phyloP scores from a whole-genome alignment of 2,113 vertebrate species.

The Cygnus buccinator region DNA sequence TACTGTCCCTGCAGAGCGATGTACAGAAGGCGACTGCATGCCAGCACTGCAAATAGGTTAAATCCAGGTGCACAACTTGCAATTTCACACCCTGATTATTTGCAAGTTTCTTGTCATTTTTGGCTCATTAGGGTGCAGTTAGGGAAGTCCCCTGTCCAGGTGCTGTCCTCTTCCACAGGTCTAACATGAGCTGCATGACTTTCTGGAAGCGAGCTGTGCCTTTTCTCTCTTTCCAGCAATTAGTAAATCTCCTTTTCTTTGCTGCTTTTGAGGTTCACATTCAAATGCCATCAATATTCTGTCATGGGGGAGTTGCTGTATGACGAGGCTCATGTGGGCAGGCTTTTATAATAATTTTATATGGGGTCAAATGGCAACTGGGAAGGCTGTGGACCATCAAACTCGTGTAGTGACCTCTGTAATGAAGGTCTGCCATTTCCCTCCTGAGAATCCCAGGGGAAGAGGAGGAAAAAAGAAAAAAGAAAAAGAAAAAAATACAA shows the following conservation, averaged over 20 bases:
- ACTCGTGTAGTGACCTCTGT: background rate
- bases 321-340: background rate
- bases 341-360: slow-evolving; percentile 26
- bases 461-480: background rate
- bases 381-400: slow-evolving; percentile 39
- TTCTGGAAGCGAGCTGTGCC: background rate
- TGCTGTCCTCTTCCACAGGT: background rate
- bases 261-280: background rate
- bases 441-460: background rate
- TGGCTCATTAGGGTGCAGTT: background rate
- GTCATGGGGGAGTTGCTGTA: background rate
- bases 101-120: background rate
- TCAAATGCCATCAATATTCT: background rate
- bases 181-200: background rate
- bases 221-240: background rate
- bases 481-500: background rate
- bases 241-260: background rate
- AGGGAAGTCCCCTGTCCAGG: background rate
- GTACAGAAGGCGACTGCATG: background rate
- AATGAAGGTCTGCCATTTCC: background rate
- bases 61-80: background rate
- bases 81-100: slow-evolving; percentile 10
- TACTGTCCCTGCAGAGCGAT: background rate
- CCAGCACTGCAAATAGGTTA: background rate
- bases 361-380: background rate